A percentile compares a stretch with the other conserved stretches of the same genome.
phyloP scores from a whole-genome alignment of 2,797 vertebrate genomes.

The Sebastolobus alascanus region DNA sequence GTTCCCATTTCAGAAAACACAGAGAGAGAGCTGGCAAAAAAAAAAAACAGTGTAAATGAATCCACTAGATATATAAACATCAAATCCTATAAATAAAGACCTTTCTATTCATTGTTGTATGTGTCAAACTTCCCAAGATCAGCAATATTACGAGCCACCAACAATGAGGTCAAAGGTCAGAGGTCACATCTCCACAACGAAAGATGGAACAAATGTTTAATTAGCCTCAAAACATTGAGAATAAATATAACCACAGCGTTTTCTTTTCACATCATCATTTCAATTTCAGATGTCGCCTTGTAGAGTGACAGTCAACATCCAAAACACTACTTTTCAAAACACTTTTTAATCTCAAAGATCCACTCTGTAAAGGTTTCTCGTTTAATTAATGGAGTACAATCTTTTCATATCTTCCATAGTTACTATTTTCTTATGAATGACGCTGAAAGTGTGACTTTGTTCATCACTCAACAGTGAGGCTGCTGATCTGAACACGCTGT shows the following conservation, averaged over 20 bases:
- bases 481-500: conserved; percentile 5
- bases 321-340: not conserved
- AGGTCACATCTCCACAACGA: not conserved
- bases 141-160: not conserved
- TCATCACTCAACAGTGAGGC: not conserved
- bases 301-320: not conserved
- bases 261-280: not conserved
- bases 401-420: not conserved
- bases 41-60: not conserved
- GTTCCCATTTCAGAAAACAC: not conserved
- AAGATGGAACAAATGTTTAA: not conserved
- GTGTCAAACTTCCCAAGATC: not conserved
- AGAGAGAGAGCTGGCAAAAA: not conserved
- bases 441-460: not conserved
- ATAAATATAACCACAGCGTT: not conserved
- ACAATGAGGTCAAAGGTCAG: not conserved
- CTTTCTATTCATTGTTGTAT: not conserved
- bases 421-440: not conserved
- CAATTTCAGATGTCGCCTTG: not conserved
- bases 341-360: not conserved
- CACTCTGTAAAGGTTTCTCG: not conserved
- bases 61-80: not conserved
- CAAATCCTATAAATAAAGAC: too few relatives aligned
- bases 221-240: not conserved
- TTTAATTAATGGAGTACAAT: not conserved